A percentile compares a stretch with the other conserved stretches of the same genome.
These are phyloP conservation scores for Semaprochilodus insignis DNA, from an alignment of 2,797 vertebrate species.

Conservation along the genomic window DNA sequence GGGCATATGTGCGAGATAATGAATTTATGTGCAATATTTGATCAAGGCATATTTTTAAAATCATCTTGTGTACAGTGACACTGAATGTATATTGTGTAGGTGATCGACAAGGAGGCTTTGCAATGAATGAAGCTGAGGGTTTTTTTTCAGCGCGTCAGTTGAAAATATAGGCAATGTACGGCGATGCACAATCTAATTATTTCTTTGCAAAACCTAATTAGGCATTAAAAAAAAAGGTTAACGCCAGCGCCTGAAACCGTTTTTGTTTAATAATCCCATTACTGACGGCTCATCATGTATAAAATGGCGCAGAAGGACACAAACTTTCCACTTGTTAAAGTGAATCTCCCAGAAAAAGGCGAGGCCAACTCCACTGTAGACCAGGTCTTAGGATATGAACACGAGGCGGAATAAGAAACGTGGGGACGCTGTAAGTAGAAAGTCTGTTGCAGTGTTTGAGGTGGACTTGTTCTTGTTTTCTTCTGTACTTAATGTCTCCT, in stretches of 20 bases:
- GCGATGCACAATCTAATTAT: slow-evolving; percentile 99
- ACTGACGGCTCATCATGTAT: slow-evolving; percentile 99
- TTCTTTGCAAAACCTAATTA: slow-evolving; percentile 99
- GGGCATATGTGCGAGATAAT: slow-evolving; percentile 56
- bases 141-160: slow-evolving; percentile 87
- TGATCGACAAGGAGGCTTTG: slow-evolving; percentile 88
- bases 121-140: slow-evolving; percentile 84
- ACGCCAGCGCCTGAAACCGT: slow-evolving; percentile 99
- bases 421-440: slow-evolving; percentile 79
- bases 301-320: slow-evolving; percentile 99
- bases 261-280: slow-evolving; percentile 99
- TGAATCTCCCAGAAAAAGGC: slow-evolving; percentile 85
- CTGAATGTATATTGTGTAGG: slow-evolving; percentile 87
- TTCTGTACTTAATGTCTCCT: slow-evolving; percentile 50
- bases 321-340: slow-evolving; percentile 99
- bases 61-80: slow-evolving; percentile 81
- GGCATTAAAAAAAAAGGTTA: slow-evolving; percentile 99
- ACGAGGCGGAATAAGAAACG: slow-evolving; percentile 78
- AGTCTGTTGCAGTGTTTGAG: slow-evolving; percentile 61
- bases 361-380: slow-evolving; percentile 78
- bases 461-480: slow-evolving; percentile 47
- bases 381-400: slow-evolving; percentile 82
- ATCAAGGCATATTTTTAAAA: slow-evolving; percentile 91
- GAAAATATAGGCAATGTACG: slow-evolving; percentile 99
- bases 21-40: slow-evolving; percentile 82